phyloP scores from a whole-genome alignment of 1,140 invertebrate species.

The Trichomalopsis sarcophagae region DNA sequence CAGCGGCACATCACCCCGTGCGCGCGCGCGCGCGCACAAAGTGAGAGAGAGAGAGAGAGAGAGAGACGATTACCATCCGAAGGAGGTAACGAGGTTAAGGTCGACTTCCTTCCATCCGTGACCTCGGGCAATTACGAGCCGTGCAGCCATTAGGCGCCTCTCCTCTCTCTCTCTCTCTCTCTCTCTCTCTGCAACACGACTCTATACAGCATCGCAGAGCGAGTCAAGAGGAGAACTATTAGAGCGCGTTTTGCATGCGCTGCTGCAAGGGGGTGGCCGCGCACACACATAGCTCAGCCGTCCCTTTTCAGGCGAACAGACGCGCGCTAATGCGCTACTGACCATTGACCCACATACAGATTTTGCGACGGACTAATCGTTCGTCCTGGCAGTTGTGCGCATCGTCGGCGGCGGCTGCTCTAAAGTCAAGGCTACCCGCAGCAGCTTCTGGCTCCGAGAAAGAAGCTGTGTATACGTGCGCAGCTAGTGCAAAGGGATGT shows the following conservation, averaged over 20 bases:
- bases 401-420: slow-evolving; percentile 29
- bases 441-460: slow-evolving; percentile 45
- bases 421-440: slow-evolving; percentile 30
- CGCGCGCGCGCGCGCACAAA: too few species aligned
- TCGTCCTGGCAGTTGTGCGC: slow-evolving; percentile 14
- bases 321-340: background rate
- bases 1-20: background rate
- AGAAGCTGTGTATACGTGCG: slow-evolving; percentile 18
- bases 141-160: slow-evolving; percentile 53
- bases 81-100: slow-evolving; percentile 66
- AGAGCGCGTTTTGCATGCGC: slow-evolving; percentile 16
- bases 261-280: background rate
- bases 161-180: slow-evolving; percentile 40
- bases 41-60: slow-evolving; percentile 11
- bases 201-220: background rate
- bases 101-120: slow-evolving; percentile 60
- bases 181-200: slow-evolving; percentile 17
- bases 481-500: slow-evolving; percentile 61
- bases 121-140: slow-evolving; percentile 47
- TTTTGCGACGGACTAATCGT: slow-evolving; percentile 54
- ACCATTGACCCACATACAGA: slow-evolving; percentile 57
- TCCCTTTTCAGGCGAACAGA: background rate
- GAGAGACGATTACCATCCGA: slow-evolving; percentile 37
- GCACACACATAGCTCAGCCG: background rate
- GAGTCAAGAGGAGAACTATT: slow-evolving; percentile 13